Conservation (phyloP, 2,888 invertebrate genomes). For the Drosophila formosana region DNA sequence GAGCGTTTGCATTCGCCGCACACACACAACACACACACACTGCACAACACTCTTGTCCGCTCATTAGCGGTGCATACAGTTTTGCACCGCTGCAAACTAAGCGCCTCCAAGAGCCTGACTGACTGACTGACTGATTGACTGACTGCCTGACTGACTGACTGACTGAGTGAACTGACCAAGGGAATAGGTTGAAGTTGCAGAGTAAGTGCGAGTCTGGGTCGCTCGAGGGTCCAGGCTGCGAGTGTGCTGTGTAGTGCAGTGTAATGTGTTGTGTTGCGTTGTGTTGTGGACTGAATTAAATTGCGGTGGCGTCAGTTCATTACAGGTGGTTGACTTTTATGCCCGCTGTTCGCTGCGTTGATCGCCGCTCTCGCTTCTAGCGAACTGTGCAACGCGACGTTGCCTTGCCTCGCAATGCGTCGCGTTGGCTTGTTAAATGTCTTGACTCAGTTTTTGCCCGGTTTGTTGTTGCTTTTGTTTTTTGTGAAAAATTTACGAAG, state of each 20-base stretch:
- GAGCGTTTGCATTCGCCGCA: constrained; percentile 39
- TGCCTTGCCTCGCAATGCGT: constrained; percentile 21
- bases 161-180: constrained; percentile 18
- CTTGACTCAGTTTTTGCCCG: constrained; percentile 40
- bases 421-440: constrained; percentile 54
- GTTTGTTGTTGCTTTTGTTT: constrained; percentile 38
- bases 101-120: constrained; percentile 7
- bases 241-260: not conserved
- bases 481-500: constrained; percentile 81
- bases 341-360: constrained; percentile 11
- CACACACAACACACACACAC: constrained; percentile 3
- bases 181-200: not conserved
- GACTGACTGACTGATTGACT: not conserved
- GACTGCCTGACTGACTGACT: not conserved
- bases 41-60: constrained; percentile 28
- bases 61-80: constrained; percentile 59
- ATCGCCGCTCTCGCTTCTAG: constrained; percentile 19
- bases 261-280: constrained; percentile 14
- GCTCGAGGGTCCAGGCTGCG: constrained; percentile 10
- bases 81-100: constrained; percentile 66
- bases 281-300: constrained; percentile 71
- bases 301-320: constrained; percentile 83
- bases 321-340: constrained; percentile 82
- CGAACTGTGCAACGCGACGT: constrained; percentile 12
- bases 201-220: not conserved